Percentiles rank a stretch among this genome's conserved stretches.
phyloP scores from a whole-genome alignment of 2,888 invertebrate species.

The Formica aserva region DNA sequence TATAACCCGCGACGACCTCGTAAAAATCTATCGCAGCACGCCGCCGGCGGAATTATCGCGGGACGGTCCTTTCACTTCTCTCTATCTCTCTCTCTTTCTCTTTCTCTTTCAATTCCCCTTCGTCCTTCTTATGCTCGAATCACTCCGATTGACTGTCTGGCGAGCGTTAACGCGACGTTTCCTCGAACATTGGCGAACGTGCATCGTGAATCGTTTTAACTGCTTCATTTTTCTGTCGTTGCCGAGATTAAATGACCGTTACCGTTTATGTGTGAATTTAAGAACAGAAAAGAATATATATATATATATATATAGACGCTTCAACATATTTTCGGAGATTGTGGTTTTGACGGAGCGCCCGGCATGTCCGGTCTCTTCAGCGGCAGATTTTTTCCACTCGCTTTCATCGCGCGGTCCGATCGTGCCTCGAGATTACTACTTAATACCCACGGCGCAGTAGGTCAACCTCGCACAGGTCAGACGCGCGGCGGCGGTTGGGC shows the following conservation, averaged over 20 bases:
- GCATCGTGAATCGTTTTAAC: background rate
- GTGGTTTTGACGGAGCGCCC: conserved; percentile 37
- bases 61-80: background rate
- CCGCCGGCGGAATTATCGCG: conserved; percentile 46
- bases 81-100: background rate
- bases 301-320: background rate
- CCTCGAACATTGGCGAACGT: background rate
- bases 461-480: conserved; percentile 72
- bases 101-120: conserved; percentile 12
- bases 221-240: background rate
- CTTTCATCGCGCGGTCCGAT: conserved; percentile 72
- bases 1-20: conserved; percentile 51
- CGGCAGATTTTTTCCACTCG: conserved; percentile 66
- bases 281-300: background rate
- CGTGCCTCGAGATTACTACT: conserved; percentile 80
- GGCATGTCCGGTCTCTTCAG: conserved; percentile 37
- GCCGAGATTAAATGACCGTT: conserved; percentile 2
- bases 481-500: conserved; percentile 66
- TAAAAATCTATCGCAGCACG: conserved; percentile 51
- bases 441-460: conserved; percentile 76
- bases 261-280: background rate
- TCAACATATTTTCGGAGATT: background rate
- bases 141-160: background rate
- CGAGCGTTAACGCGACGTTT: conserved; percentile 12
- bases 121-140: conserved; percentile 9